phyloP scores from a whole-genome alignment of 2,888 invertebrate genomes.

The Athalia circularis region DNA sequence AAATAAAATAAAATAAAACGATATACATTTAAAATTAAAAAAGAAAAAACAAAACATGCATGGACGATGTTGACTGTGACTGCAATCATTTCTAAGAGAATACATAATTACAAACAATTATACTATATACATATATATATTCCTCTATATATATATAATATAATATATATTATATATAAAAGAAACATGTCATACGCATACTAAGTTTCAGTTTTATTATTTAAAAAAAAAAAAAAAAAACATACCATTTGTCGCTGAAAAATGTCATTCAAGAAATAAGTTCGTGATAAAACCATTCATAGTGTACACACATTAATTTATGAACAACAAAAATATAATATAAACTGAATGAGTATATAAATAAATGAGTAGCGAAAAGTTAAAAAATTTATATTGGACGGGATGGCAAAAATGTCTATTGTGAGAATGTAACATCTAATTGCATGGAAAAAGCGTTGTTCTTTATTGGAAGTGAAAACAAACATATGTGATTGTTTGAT shows the following conservation, averaged over 20 bases:
- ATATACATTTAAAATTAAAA: conserved; percentile 53
- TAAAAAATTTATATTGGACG: conserved; percentile 50
- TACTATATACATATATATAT: conserved; percentile 37
- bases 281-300: neutral
- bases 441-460: conserved; percentile 21
- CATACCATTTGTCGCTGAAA: neutral
- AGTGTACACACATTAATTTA: conserved; percentile 32
- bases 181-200: neutral
- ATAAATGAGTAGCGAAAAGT: neutral
- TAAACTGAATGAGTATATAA: neutral
- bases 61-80: conserved; percentile 70
- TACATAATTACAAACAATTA: conserved; percentile 40
- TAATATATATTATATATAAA: too few species aligned
- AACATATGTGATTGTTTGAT: conserved; percentile 5
- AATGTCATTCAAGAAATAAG: neutral
- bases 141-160: conserved; percentile 31
- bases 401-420: conserved; percentile 65
- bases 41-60: conserved; percentile 36
- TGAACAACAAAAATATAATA: conserved; percentile 12
- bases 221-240: conserved; percentile 10
- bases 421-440: conserved; percentile 51
- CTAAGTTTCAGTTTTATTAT: conserved; percentile 32
- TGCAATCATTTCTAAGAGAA: conserved; percentile 70
- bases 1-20: conserved; percentile 55
- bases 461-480: neutral